These are phyloP conservation scores for Cheirogaleus medius DNA, from an alignment of 2,113 vertebrate genomes.

Conservation along the genomic window DNA sequence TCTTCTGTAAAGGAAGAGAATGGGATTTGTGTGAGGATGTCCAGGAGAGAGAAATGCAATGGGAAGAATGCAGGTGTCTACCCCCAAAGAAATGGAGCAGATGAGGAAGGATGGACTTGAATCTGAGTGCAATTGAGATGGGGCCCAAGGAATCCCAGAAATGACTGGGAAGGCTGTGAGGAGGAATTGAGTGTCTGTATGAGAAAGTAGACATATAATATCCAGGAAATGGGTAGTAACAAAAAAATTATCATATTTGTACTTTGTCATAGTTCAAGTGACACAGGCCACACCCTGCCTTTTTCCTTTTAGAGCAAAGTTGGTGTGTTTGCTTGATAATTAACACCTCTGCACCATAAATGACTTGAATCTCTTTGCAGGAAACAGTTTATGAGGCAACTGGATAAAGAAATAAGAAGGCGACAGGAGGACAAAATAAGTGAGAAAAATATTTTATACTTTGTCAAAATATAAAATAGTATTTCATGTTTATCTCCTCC, in stretches of 20 bases:
- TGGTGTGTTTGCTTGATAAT: background rate
- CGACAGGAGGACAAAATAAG: background rate
- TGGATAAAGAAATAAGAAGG: background rate
- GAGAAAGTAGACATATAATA: background rate
- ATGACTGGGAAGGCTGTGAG: background rate
- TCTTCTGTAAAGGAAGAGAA: background rate
- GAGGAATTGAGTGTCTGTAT: background rate
- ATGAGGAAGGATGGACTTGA: background rate
- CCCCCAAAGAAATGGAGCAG: background rate
- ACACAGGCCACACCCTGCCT: background rate
- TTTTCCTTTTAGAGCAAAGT: background rate
- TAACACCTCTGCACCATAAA: background rate
- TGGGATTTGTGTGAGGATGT: background rate
- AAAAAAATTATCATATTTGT: background rate
- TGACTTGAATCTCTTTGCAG: background rate
- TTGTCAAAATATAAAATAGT: background rate
- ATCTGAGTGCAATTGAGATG: background rate
- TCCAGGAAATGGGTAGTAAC: background rate
- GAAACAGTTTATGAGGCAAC: background rate
- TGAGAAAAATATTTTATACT: constrained; percentile 21
- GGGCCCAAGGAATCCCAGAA: background rate
- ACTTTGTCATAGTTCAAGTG: background rate
- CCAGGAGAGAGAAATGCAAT: background rate
- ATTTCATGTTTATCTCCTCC: background rate
- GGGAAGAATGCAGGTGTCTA: background rate